Percentiles rank a stretch among this genome's conserved stretches.
These are phyloP conservation scores for Zaprionus ornatus DNA, from an alignment of 1,140 invertebrate genomes.

Conservation along the genomic window DNA sequence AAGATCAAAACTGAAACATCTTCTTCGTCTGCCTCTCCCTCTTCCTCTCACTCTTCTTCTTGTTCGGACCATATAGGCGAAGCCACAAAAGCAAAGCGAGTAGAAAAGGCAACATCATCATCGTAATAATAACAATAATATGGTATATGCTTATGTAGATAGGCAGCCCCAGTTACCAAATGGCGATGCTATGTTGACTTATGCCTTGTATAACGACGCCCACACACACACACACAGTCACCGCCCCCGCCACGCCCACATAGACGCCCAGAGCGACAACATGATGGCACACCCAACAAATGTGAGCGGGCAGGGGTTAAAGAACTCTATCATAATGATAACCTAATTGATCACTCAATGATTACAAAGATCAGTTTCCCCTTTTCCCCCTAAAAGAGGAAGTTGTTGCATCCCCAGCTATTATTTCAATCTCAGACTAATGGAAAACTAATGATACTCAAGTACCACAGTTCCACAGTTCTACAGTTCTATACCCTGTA, in stretches of 20 bases:
- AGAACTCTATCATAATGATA: background rate
- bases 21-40: slow-evolving; percentile 11
- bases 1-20: slow-evolving; percentile 65
- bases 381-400: background rate
- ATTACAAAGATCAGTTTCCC: slow-evolving; percentile 10
- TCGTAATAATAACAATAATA: background rate
- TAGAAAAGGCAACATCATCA: background rate
- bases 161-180: slow-evolving; percentile 37
- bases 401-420: slow-evolving; percentile 5
- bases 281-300: slow-evolving; percentile 39
- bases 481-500: background rate
- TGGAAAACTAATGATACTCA: slow-evolving; percentile 2
- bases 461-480: background rate
- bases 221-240: slow-evolving; percentile 2
- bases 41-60: background rate
- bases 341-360: slow-evolving; percentile 8
- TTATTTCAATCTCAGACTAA: slow-evolving; percentile 10
- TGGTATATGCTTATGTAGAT: background rate
- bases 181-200: slow-evolving; percentile 44
- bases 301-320: slow-evolving; percentile 6
- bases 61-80: background rate
- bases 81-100: slow-evolving; percentile 33
- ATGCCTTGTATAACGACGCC: slow-evolving; percentile 32
- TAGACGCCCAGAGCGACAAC: slow-evolving; percentile 25
- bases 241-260: slow-evolving; percentile 30